Percentiles rank a stretch among this genome's conserved stretches.
Evolutionary conservation across 2,113 vertebrate genomes (phyloP).

Genomic region (Actinemys pallida): DNA sequence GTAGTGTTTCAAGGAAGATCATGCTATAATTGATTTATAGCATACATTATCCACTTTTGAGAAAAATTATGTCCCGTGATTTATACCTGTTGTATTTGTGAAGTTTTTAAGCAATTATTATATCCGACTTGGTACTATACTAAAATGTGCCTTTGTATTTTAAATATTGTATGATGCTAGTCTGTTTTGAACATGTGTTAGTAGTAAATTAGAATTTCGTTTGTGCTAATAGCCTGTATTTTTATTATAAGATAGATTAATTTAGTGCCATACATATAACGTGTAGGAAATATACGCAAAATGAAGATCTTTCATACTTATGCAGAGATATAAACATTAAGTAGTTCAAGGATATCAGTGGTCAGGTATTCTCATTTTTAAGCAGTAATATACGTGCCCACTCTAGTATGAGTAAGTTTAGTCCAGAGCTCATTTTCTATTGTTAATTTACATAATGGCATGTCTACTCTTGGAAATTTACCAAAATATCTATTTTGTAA

Average conservation of each 20-base stretch:
- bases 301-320: not conserved
- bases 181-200: not conserved
- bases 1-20: not conserved
- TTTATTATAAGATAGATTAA: not conserved
- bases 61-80: not conserved
- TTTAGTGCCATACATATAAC: not conserved
- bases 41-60: not conserved
- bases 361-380: not conserved
- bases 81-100: not conserved
- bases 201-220: not conserved
- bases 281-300: not conserved
- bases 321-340: not conserved
- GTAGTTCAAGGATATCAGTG: not conserved
- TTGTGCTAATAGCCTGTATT: not conserved
- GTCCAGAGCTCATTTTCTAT: not conserved
- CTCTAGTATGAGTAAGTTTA: not conserved
- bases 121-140: not conserved
- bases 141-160: not conserved
- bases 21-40: not conserved
- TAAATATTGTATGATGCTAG: not conserved
- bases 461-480: not conserved
- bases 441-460: not conserved
- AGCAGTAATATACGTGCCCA: not conserved
- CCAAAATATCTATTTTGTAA: not conserved
- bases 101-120: not conserved